Conservation (phyloP, 2,797 vertebrate species). For the Spinus olivaceus region DNA sequence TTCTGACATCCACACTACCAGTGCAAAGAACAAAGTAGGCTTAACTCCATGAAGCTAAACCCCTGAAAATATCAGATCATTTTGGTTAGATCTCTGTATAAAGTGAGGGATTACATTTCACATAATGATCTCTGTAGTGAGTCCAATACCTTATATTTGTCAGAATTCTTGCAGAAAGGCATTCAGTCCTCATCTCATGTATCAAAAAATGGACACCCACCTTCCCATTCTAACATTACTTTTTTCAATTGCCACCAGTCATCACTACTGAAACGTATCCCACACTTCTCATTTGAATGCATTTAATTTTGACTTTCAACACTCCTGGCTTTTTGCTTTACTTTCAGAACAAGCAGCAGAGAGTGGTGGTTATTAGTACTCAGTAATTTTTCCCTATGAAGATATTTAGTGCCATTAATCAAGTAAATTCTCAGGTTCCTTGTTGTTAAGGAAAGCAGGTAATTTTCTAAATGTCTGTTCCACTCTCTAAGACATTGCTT, state of each 20-base stretch:
- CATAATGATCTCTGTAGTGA: neutral
- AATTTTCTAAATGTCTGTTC: neutral
- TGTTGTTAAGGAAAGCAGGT: neutral
- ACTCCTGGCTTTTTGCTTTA: neutral
- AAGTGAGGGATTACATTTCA: neutral
- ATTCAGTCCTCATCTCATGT: neutral
- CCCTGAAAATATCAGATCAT: neutral
- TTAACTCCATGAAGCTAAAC: neutral
- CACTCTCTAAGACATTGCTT: neutral
- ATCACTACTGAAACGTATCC: neutral
- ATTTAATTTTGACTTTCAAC: conserved; percentile 16
- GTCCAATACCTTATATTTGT: neutral
- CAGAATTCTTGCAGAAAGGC: neutral
- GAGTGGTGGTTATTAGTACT: neutral
- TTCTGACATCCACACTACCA: neutral
- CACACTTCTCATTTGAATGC: neutral
- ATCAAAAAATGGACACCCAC: neutral
- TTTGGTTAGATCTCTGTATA: neutral
- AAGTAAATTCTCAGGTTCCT: neutral
- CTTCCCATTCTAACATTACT: neutral
- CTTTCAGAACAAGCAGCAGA: neutral
- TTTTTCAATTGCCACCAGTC: neutral
- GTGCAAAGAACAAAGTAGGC: neutral
- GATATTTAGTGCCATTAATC: neutral
- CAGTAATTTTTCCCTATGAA: neutral